phyloP scores from a whole-genome alignment of 2,113 vertebrate genomes.

The Brienomyrus brachyistius region DNA sequence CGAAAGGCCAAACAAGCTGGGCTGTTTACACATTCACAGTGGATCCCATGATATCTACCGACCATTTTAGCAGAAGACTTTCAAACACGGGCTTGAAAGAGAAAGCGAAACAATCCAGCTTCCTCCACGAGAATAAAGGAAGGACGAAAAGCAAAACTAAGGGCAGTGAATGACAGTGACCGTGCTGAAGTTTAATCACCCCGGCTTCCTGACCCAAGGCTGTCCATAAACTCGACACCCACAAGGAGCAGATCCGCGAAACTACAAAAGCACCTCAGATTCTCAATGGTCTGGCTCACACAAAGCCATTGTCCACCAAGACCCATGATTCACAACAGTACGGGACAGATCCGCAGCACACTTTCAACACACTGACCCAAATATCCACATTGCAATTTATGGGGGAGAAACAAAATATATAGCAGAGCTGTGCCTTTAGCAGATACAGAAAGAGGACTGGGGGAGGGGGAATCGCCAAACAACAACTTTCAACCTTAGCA shows the following conservation, averaged over 20 bases:
- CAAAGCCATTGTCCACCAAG: background rate
- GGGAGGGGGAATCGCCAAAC: background rate
- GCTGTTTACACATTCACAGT: background rate
- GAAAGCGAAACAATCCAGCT: slow-evolving; percentile 3
- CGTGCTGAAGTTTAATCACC: background rate
- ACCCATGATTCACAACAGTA: background rate
- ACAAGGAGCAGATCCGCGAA: background rate
- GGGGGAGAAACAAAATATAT: background rate
- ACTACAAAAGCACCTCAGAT: background rate
- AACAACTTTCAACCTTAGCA: background rate
- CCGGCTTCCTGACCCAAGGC: background rate
- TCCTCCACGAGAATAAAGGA: background rate
- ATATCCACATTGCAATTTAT: background rate
- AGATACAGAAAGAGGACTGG: background rate
- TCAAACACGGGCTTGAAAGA: background rate
- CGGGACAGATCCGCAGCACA: background rate
- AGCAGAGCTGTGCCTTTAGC: background rate
- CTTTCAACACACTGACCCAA: background rate
- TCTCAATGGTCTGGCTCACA: background rate
- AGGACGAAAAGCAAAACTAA: background rate
- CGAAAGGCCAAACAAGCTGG: background rate
- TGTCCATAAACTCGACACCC: background rate
- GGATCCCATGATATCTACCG: background rate
- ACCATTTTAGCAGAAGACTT: background rate
- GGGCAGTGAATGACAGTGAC: background rate